Conservation (phyloP, 2,888 invertebrate species). For the Tenthredo livida region DNA sequence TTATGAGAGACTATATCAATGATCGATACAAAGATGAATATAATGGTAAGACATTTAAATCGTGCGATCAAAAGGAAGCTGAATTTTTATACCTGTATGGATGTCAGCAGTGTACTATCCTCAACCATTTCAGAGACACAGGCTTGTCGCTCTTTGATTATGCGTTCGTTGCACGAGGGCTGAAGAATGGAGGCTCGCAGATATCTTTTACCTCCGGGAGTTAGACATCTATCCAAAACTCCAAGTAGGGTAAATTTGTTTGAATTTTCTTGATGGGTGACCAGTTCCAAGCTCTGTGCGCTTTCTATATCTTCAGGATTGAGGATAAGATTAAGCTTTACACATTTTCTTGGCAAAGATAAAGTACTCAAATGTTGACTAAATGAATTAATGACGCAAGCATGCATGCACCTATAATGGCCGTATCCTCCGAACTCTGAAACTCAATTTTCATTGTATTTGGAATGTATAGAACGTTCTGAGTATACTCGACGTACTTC, state of each 20-base stretch:
- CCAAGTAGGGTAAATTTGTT: conserved; percentile 83
- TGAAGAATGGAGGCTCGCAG: conserved; percentile 90
- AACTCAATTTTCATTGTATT: conserved; percentile 90
- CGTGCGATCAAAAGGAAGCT: conserved; percentile 9
- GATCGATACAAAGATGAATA: conserved; percentile 5
- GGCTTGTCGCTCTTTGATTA: conserved; percentile 86
- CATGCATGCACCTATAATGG: conserved; percentile 93
- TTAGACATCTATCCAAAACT: conserved; percentile 85
- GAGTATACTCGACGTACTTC: conserved; percentile 90
- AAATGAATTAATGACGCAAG: background rate
- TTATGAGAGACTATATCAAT: conserved; percentile 80
- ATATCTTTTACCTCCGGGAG: conserved; percentile 87
- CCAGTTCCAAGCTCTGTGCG: conserved; percentile 87
- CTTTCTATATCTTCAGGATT: conserved; percentile 87
- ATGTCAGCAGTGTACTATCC: conserved; percentile 83
- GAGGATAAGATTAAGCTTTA: background rate
- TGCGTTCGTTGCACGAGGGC: conserved; percentile 85
- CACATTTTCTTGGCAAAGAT: background rate
- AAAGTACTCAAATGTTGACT: background rate
- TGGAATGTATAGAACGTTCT: conserved; percentile 87
- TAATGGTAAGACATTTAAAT: background rate
- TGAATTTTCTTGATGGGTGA: conserved; percentile 80
- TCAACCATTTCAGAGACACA: conserved; percentile 88
- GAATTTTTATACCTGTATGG: conserved; percentile 81
- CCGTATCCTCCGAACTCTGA: conserved; percentile 89